These are phyloP conservation scores for Apocheima hispidaria DNA, from an alignment of 2,888 invertebrate species.

Conservation along the genomic window DNA sequence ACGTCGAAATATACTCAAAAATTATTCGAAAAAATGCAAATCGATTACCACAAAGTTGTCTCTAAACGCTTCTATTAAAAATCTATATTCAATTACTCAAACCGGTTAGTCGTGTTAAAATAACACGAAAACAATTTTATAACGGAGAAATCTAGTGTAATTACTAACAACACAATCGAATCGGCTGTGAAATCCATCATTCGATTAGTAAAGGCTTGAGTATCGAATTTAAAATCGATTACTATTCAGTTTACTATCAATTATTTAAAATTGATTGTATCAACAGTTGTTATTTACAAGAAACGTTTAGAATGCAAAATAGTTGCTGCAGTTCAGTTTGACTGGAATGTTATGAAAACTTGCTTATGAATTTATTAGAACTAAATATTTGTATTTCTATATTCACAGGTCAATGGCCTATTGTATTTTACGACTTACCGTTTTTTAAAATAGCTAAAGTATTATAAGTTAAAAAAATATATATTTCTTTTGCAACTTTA, in stretches of 20 bases:
- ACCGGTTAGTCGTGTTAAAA: conserved; percentile 37
- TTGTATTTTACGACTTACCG: too few relatives aligned
- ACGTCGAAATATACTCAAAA: conserved; percentile 21
- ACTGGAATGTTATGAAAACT: not conserved
- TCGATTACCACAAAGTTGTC: conserved; percentile 26
- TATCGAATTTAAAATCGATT: conserved; percentile 52
- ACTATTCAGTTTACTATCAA: conserved; percentile 45
- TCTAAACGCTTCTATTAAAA: conserved; percentile 32
- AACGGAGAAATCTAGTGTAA: conserved; percentile 54
- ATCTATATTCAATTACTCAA: conserved; percentile 28
- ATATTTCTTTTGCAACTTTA: too few relatives aligned
- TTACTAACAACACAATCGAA: conserved; percentile 55
- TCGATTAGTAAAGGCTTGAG: conserved; percentile 54
- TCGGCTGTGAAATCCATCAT: conserved; percentile 63
- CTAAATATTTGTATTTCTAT: not conserved
- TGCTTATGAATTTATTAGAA: not conserved
- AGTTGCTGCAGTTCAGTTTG: not conserved
- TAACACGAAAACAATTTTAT: conserved; percentile 42
- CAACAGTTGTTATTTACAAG: conserved; percentile 45
- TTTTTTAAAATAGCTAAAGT: too few relatives aligned
- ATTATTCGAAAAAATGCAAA: conserved; percentile 32
- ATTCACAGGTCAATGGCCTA: not conserved
- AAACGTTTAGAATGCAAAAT: conserved; percentile 24
- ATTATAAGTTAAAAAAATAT: too few relatives aligned
- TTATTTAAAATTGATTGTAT: conserved; percentile 57